Percentiles rank a stretch among this genome's conserved stretches.
phyloP scores from a whole-genome alignment of 2,113 vertebrate genomes.

The Aphyosemion australe region DNA sequence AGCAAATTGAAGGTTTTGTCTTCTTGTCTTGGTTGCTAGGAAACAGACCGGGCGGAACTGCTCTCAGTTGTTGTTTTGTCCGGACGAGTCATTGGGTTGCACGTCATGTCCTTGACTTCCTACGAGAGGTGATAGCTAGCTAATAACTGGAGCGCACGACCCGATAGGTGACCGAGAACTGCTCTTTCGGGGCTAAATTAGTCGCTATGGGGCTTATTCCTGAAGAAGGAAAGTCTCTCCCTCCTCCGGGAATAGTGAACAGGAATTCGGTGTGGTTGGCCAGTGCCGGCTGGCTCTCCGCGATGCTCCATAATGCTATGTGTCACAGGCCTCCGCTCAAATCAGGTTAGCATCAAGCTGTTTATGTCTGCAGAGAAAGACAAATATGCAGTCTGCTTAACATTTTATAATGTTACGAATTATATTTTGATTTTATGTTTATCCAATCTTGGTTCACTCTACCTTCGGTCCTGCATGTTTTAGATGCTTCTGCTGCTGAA shows the following conservation, averaged over 20 bases:
- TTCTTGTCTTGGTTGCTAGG: constrained; percentile 43
- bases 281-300: constrained; percentile 64
- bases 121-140: constrained; percentile 48
- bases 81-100: constrained; percentile 32
- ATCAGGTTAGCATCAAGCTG: constrained; percentile 71
- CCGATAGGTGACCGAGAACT: constrained; percentile 6
- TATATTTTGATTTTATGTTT: too few relatives aligned
- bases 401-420: too few relatives aligned
- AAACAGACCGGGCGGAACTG: constrained; percentile 32
- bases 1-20: background rate
- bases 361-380: background rate
- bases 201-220: constrained; percentile 77
- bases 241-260: constrained; percentile 82
- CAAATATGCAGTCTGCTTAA: too few relatives aligned
- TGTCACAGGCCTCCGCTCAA: constrained; percentile 73
- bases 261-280: constrained; percentile 74
- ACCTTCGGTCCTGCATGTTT: too few relatives aligned
- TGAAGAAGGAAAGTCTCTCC: constrained; percentile 77
- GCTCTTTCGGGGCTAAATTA: background rate
- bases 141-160: background rate
- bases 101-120: constrained; percentile 70
- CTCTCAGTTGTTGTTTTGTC: background rate
- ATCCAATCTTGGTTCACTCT: too few relatives aligned
- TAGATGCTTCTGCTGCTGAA: too few relatives aligned
- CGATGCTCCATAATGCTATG: constrained; percentile 76